phyloP scores from a whole-genome alignment of 2,888 invertebrate species.

The Deroplatys truncata region DNA sequence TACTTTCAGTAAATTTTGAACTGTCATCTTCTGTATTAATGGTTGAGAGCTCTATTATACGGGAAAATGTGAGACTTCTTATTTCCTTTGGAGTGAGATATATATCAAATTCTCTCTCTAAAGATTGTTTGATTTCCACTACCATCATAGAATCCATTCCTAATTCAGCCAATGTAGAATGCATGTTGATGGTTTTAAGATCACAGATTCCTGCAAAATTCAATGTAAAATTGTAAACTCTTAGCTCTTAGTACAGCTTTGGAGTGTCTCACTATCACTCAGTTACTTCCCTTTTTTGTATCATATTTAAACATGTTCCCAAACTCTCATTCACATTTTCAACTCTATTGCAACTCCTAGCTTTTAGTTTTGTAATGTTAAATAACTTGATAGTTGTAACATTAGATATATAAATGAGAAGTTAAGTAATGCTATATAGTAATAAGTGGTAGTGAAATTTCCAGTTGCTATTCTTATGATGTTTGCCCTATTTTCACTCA shows the following conservation, averaged over 20 bases:
- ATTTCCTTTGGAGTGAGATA: slow-evolving; percentile 83
- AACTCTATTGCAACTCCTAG: too few relatives aligned
- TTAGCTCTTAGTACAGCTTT: slow-evolving; percentile 30
- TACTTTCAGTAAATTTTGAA: neutral
- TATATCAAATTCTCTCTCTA: slow-evolving; percentile 86
- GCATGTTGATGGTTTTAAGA: slow-evolving; percentile 60
- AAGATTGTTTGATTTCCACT: slow-evolving; percentile 89
- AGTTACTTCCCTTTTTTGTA: too few relatives aligned
- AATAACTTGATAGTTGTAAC: too few relatives aligned
- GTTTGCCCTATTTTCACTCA: too few relatives aligned
- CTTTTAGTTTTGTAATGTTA: too few relatives aligned
- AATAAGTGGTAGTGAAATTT: too few relatives aligned
- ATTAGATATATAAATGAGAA: too few relatives aligned
- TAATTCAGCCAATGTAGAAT: slow-evolving; percentile 71
- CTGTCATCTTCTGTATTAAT: neutral
- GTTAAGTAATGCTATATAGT: too few relatives aligned
- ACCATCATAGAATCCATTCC: slow-evolving; percentile 98
- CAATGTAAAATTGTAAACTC: slow-evolving; percentile 39
- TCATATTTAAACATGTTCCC: too few relatives aligned
- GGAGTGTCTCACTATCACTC: too few relatives aligned
- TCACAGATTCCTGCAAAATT: slow-evolving; percentile 55
- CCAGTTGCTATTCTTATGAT: too few relatives aligned
- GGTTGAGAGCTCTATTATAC: neutral
- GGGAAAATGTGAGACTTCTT: slow-evolving; percentile 69
- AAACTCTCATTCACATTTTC: too few relatives aligned